phyloP scores from a whole-genome alignment of 2,113 vertebrate species.

The Pseudolaguvia tuberculata region DNA sequence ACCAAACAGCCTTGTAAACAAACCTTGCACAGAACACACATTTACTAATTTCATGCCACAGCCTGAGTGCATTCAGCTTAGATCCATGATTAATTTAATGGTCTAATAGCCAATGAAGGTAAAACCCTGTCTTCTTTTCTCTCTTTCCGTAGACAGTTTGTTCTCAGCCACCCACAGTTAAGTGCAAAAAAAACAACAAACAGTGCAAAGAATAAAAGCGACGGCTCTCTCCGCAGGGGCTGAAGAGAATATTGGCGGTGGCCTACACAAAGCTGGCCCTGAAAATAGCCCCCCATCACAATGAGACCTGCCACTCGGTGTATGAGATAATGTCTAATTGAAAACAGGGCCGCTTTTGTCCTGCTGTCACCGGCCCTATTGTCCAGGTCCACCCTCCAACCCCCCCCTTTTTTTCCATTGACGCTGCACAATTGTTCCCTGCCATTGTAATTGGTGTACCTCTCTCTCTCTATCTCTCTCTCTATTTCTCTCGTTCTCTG shows the following conservation, averaged over 20 bases:
- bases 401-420: slow-evolving; percentile 78
- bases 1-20: slow-evolving; percentile 3
- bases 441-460: slow-evolving; percentile 89
- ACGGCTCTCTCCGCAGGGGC: slow-evolving; percentile 76
- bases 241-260: slow-evolving; percentile 82
- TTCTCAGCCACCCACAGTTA: slow-evolving; percentile 53
- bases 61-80: slow-evolving; percentile 11
- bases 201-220: slow-evolving; percentile 58
- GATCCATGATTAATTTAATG: slow-evolving; percentile 25
- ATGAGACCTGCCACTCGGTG: slow-evolving; percentile 94
- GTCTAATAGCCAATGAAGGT: slow-evolving; percentile 30
- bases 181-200: slow-evolving; percentile 45
- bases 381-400: slow-evolving; percentile 73
- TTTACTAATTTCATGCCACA: neutral
- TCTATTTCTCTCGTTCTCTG: slow-evolving; percentile 64
- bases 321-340: slow-evolving; percentile 99
- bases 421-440: slow-evolving; percentile 95
- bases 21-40: neutral
- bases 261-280: slow-evolving; percentile 92
- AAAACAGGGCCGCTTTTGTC: slow-evolving; percentile 96
- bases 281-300: slow-evolving; percentile 92
- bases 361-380: slow-evolving; percentile 98
- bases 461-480: slow-evolving; percentile 63
- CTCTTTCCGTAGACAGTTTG: slow-evolving; percentile 34
- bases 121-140: slow-evolving; percentile 7